Evolutionary conservation across 2,888 invertebrate species (phyloP).

Genomic region (Tigriopus californicus): DNA sequence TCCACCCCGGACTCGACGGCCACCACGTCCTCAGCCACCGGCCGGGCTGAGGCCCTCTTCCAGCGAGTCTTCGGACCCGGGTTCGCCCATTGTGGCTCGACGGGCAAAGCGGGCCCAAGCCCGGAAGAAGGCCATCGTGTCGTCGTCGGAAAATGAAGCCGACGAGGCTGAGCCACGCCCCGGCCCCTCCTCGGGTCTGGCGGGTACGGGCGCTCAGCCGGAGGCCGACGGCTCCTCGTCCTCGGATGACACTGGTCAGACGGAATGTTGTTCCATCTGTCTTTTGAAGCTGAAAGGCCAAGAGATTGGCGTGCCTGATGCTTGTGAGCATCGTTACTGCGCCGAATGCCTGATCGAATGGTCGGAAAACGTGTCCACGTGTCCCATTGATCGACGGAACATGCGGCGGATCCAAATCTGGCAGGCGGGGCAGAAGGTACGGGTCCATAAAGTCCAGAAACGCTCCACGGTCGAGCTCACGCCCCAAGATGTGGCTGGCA

Average conservation of each 20-base stretch:
- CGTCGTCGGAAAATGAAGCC: too few species aligned
- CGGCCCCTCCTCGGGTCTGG: too few species aligned
- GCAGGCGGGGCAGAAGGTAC: neutral
- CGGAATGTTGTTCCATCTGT: constrained; percentile 6
- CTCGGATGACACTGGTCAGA: neutral
- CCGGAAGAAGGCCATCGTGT: too few species aligned
- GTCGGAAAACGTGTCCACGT: constrained; percentile 8
- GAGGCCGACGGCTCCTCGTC: neutral
- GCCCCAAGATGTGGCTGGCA: neutral
- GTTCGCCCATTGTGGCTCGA: too few species aligned
- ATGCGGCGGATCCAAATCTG: neutral
- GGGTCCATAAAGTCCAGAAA: neutral
- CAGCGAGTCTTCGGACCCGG: too few species aligned
- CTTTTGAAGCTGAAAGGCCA: neutral
- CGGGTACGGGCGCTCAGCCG: neutral
- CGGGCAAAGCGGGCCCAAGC: too few species aligned
- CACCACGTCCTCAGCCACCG: too few species aligned
- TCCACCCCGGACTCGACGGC: too few species aligned
- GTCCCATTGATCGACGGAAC: neutral
- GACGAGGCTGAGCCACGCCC: too few species aligned
- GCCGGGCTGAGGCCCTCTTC: too few species aligned
- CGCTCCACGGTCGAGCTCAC: neutral
- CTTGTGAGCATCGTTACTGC: constrained; percentile 3
- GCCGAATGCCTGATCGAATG: constrained; percentile 5
- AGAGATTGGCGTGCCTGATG: neutral